Percentiles rank a stretch among this genome's conserved stretches.
These are phyloP conservation scores for Pocillopora verrucosa DNA, from an alignment of 64 coral and sea anemone species.

Conservation along the genomic window DNA sequence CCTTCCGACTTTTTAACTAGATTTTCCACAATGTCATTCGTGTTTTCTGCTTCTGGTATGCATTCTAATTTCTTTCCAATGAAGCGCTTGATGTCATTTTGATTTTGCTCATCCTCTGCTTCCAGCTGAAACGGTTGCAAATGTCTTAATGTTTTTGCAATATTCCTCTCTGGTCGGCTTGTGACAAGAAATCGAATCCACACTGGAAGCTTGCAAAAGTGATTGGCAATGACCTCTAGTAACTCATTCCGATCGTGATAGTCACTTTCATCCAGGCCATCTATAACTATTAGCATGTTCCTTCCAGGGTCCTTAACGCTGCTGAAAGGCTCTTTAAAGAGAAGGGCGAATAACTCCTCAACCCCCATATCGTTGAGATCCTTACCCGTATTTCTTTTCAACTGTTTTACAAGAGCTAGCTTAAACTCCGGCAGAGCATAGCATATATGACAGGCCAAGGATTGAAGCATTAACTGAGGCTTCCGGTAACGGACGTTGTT, in stretches of 20 bases:
- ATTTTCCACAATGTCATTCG: not conserved
- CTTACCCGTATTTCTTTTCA: slow-evolving; percentile 10
- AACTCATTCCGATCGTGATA: slow-evolving; percentile 20
- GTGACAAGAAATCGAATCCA: slow-evolving; percentile 46
- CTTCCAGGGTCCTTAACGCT: not conserved
- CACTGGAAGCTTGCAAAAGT: slow-evolving; percentile 34
- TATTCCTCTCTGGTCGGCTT: slow-evolving; percentile 37
- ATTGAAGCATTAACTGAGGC: slow-evolving; percentile 61
- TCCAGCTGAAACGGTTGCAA: not conserved
- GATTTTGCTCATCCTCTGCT: not conserved
- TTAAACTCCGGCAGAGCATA: slow-evolving; percentile 37
- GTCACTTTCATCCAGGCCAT: slow-evolving; percentile 55
- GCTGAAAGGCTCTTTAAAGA: slow-evolving; percentile 40
- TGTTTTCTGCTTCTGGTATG: too few relatives aligned
- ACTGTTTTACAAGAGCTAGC: slow-evolving; percentile 25
- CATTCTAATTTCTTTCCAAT: too few relatives aligned
- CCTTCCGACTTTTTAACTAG: too few relatives aligned
- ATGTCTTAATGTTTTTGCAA: not conserved
- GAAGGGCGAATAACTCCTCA: slow-evolving; percentile 53
- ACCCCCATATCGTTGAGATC: slow-evolving; percentile 11
- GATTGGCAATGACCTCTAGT: not conserved
- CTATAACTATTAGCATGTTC: slow-evolving; percentile 26
- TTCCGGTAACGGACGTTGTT: slow-evolving; percentile 44
- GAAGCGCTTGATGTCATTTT: too few relatives aligned
- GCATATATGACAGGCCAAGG: slow-evolving; percentile 46